Percentiles rank a stretch among this genome's conserved stretches.
Conservation (phyloP, 2,113 vertebrate genomes). For the Excalfactoria chinensis region DNA sequence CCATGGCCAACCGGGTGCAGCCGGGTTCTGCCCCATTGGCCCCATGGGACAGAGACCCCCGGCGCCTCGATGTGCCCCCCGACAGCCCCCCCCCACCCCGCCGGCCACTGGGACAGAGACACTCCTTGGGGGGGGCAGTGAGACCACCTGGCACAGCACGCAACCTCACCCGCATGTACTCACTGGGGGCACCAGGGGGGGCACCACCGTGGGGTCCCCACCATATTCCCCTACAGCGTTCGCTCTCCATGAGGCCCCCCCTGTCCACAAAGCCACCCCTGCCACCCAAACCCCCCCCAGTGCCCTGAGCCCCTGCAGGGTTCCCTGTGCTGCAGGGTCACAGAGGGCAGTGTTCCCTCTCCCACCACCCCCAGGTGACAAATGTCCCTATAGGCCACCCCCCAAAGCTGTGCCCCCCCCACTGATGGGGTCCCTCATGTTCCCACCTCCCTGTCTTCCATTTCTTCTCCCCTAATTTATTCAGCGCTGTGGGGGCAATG, state of each 20-base stretch:
- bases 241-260: neutral
- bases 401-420: neutral
- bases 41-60: neutral
- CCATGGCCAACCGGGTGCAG: neutral
- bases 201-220: neutral
- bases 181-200: neutral
- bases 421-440: neutral
- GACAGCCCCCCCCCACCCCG: neutral
- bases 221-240: neutral
- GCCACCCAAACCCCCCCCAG: neutral
- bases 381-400: neutral
- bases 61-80: conserved; percentile 13
- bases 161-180: conserved; percentile 17
- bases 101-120: neutral
- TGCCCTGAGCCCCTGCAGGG: neutral
- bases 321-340: no score
- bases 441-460: neutral
- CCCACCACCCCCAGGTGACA: neutral
- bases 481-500: rapidly evolving
- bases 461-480: conserved; percentile 27
- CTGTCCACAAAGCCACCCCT: conserved; percentile 28
- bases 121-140: neutral
- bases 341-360: neutral
- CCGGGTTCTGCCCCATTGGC: rapidly evolving
- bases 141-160: neutral